phyloP scores from a whole-genome alignment of 2,797 vertebrate genomes.

The Myotis myotis region DNA sequence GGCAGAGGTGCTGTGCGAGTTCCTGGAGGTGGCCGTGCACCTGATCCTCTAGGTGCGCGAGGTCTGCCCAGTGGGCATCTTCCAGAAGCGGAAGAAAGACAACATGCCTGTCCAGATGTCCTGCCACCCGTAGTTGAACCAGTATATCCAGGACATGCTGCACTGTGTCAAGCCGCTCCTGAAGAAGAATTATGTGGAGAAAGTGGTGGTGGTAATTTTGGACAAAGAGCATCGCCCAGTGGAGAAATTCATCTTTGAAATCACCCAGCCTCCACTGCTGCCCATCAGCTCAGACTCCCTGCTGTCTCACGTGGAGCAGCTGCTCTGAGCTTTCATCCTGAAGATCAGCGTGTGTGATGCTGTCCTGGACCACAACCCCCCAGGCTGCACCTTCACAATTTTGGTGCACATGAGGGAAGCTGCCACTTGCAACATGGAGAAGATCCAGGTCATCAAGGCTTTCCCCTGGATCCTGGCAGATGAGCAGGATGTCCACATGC shows the following conservation, averaged over 20 bases:
- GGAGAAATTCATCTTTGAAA: slow-evolving; percentile 99
- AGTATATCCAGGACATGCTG: slow-evolving; percentile 97
- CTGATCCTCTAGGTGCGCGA: slow-evolving; percentile 97
- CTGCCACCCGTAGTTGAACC: slow-evolving; percentile 97
- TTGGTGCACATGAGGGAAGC: slow-evolving; percentile 97
- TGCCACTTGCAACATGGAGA: slow-evolving; percentile 97
- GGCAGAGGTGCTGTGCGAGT: slow-evolving; percentile 96
- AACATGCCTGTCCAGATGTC: slow-evolving; percentile 99
- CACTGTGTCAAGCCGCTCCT: slow-evolving; percentile 96
- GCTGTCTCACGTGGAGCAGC: slow-evolving; percentile 91
- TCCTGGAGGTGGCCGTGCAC: slow-evolving; percentile 98
- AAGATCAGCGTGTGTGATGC: slow-evolving; percentile 98
- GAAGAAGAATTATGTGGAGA: slow-evolving; percentile 98
- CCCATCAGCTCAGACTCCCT: slow-evolving; percentile 96
- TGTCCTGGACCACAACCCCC: slow-evolving; percentile 95
- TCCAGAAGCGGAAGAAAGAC: slow-evolving; percentile 99
- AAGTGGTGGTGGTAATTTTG: slow-evolving; percentile 97
- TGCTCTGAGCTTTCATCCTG: slow-evolving; percentile 89
- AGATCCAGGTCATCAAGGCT: slow-evolving; percentile 99
- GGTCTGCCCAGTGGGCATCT: slow-evolving; percentile 98
- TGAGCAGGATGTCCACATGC: slow-evolving; percentile 97
- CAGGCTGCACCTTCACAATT: slow-evolving; percentile 97
- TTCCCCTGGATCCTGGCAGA: slow-evolving; percentile 99
- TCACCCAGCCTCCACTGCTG: slow-evolving; percentile 94
- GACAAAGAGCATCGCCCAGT: slow-evolving; percentile 99